Percentiles rank a stretch among this genome's conserved stretches.
phyloP scores from a whole-genome alignment of 2,113 vertebrate species.

The Cynoglossus semilaevis region DNA sequence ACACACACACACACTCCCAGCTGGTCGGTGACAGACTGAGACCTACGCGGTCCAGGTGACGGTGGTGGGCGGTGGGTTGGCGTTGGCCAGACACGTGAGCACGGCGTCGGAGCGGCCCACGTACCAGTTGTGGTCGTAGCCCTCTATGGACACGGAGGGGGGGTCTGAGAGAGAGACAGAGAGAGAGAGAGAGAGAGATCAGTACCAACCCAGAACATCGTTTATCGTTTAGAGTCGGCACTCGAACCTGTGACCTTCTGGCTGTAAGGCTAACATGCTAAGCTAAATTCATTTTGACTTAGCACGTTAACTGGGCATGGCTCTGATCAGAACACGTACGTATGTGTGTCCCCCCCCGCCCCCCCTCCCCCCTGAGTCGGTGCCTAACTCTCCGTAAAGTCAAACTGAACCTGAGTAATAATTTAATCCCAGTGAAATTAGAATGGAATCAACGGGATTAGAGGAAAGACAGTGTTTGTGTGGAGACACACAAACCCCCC shows the following conservation, averaged over 20 bases:
- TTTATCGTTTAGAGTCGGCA: no score
- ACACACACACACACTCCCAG: constrained; percentile 28
- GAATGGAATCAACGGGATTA: constrained; percentile 24
- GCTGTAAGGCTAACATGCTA: no score
- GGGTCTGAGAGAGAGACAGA: constrained; percentile 67
- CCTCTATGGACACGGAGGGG: constrained; percentile 78
- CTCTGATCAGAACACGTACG: no score
- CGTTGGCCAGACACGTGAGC: constrained; percentile 74
- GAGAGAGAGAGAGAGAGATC: not conserved
- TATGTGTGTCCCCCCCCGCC: no score
- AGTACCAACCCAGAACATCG: no score
- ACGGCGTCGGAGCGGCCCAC: constrained; percentile 72
- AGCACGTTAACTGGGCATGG: no score
- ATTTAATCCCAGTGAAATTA: constrained; percentile 49
- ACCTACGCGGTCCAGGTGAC: constrained; percentile 80
- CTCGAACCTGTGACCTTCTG: no score
- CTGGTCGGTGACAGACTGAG: no score
- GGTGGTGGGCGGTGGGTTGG: constrained; percentile 75
- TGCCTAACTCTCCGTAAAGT: constrained; percentile 17
- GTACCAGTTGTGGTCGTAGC: constrained; percentile 87
- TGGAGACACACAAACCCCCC: no score
- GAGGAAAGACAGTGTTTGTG: constrained; percentile 4
- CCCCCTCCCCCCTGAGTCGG: not conserved
- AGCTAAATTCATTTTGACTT: no score
- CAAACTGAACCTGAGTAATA: constrained; percentile 8